These are phyloP conservation scores for Corythornis madagascariensis DNA, from an alignment of 2,113 vertebrate genomes.

Conservation along the genomic window DNA sequence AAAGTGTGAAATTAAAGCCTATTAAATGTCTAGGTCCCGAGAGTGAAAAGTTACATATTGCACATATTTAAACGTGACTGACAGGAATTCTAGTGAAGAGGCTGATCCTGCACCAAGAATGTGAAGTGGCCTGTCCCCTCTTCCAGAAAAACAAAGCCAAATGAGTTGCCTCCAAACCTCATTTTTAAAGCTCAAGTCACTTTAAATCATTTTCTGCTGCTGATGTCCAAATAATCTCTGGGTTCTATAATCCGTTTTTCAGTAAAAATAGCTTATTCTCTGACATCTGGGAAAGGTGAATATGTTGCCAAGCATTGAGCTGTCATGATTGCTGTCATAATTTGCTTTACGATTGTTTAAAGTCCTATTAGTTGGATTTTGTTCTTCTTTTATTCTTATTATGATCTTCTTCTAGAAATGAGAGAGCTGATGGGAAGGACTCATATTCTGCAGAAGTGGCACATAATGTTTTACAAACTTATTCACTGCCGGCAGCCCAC, in stretches of 20 bases:
- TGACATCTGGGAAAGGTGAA: slow-evolving; percentile 65
- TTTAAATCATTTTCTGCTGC: slow-evolving; percentile 48
- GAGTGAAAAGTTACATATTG: not conserved
- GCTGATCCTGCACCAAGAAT: not conserved
- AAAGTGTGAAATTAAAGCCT: slow-evolving; percentile 7
- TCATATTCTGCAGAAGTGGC: slow-evolving; percentile 35
- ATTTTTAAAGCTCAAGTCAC: slow-evolving; percentile 5
- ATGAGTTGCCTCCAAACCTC: not conserved
- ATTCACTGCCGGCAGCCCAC: slow-evolving; percentile 45
- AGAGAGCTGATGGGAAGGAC: not conserved
- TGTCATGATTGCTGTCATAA: slow-evolving; percentile 46
- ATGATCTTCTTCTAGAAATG: not conserved
- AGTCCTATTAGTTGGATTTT: slow-evolving; percentile 20
- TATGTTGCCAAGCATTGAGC: slow-evolving; percentile 57
- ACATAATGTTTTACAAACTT: slow-evolving; percentile 9
- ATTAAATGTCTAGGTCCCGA: not conserved
- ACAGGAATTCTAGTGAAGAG: not conserved
- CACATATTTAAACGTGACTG: not conserved
- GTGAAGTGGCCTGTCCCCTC: not conserved
- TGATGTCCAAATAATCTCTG: slow-evolving; percentile 45
- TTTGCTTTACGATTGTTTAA: slow-evolving; percentile 48
- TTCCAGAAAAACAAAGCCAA: slow-evolving; percentile 26
- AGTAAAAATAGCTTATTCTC: slow-evolving; percentile 61
- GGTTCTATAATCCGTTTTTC: slow-evolving; percentile 27
- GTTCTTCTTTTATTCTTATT: slow-evolving; percentile 31